Conservation (phyloP, 1,140 invertebrate genomes). For the Mamestra configurata region DNA sequence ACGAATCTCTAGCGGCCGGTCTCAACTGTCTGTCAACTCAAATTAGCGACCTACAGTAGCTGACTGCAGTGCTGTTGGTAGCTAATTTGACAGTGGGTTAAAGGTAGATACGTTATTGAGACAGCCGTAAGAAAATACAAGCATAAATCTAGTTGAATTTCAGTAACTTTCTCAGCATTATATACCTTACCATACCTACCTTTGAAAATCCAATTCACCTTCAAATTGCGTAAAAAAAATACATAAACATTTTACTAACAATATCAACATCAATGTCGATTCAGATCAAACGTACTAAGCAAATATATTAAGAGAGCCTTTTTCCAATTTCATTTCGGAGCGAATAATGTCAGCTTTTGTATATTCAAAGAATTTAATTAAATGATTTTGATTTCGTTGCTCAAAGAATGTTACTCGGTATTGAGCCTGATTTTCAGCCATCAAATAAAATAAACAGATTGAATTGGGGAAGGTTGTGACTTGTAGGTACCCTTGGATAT, state of each 20-base stretch:
- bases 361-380: slow-evolving; percentile 1
- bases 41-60: no score
- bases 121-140: no score
- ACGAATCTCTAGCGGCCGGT: no score
- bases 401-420: neutral
- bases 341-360: neutral
- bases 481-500: no score
- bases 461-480: neutral
- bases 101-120: no score
- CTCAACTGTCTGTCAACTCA: no score
- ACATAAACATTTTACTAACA: neutral
- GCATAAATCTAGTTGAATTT: no score
- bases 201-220: neutral
- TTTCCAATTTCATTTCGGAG: neutral
- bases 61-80: no score
- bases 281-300: neutral
- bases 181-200: no score
- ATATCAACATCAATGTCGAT: neutral
- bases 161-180: no score
- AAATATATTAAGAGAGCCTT: neutral
- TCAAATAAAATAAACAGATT: neutral
- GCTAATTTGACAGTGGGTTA: no score
- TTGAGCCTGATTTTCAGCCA: neutral
- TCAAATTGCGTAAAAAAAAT: neutral
- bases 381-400: slow-evolving; percentile 3